These are phyloP conservation scores for Mimumesa dahlbomi DNA, from an alignment of 2,888 invertebrate genomes.

Conservation along the genomic window DNA sequence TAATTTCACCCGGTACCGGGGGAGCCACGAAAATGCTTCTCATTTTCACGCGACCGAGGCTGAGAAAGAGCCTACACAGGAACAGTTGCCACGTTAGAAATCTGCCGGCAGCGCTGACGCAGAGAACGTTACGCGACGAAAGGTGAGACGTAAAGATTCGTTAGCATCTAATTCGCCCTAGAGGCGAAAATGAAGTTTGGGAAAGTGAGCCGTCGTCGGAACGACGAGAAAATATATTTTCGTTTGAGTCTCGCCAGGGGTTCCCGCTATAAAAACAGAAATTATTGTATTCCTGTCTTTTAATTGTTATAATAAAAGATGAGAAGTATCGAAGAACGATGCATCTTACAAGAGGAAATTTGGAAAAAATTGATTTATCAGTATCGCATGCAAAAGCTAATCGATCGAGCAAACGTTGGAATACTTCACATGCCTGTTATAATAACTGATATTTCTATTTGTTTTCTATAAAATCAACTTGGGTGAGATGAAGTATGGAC, in stretches of 20 bases:
- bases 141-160: constrained; percentile 61
- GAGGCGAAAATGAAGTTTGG: constrained; percentile 52
- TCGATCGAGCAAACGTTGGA: constrained; percentile 38
- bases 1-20: constrained; percentile 50
- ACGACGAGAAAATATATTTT: constrained; percentile 35
- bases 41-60: constrained; percentile 49
- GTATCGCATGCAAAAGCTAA: constrained; percentile 17
- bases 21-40: constrained; percentile 59
- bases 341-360: no score
- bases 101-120: constrained; percentile 54
- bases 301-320: no score
- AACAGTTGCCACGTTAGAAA: constrained; percentile 44
- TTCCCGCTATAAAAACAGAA: no score
- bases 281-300: no score
- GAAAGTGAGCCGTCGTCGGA: constrained; percentile 30
- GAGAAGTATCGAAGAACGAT: no score
- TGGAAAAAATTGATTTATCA: neutral
- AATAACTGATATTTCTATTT: constrained; percentile 37
- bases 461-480: constrained; percentile 59
- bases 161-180: constrained; percentile 61
- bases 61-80: constrained; percentile 34
- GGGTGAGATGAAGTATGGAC: constrained; percentile 10
- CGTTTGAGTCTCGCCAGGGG: no score
- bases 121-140: constrained; percentile 41
- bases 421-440: constrained; percentile 49